phyloP scores from a whole-genome alignment of 2,888 invertebrate genomes.

The Rutpela maculata region DNA sequence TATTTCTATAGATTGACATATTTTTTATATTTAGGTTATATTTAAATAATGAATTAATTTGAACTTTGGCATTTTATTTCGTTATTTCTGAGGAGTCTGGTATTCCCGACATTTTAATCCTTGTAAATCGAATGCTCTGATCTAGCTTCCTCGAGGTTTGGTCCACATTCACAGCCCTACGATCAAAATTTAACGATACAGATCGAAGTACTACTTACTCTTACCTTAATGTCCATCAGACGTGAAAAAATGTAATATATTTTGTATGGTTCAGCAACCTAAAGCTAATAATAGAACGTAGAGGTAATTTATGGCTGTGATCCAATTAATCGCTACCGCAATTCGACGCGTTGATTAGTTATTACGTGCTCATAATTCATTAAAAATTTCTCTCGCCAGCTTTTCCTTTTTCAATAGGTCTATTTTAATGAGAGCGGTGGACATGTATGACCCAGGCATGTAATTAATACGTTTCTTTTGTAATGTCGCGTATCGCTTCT shows the following conservation, averaged over 20 bases:
- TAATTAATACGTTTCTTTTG: conserved; percentile 5
- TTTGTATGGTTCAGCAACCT: conserved; percentile 2
- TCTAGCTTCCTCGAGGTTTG: too few species aligned
- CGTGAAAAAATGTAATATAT: background rate
- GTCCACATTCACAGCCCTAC: too few species aligned
- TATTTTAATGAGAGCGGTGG: background rate
- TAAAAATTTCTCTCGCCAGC: conserved; percentile 2
- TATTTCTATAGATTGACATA: too few species aligned
- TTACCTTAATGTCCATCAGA: background rate
- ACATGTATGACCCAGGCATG: conserved; percentile 2
- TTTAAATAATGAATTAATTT: too few species aligned
- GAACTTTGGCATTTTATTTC: too few species aligned
- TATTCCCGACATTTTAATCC: too few species aligned
- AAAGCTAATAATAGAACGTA: background rate
- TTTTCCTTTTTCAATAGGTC: background rate
- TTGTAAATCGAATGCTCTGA: too few species aligned
- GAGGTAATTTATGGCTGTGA: background rate
- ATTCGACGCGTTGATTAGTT: background rate
- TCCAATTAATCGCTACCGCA: background rate
- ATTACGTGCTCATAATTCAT: conserved; percentile 15
- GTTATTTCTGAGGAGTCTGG: too few species aligned
- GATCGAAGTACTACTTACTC: too few species aligned
- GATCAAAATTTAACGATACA: too few species aligned
- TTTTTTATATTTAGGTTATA: too few species aligned
- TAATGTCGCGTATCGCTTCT: background rate